Base-by-base conservation (phyloP, 2,888 invertebrate species). In the Toxonevra muliebris region DNA sequence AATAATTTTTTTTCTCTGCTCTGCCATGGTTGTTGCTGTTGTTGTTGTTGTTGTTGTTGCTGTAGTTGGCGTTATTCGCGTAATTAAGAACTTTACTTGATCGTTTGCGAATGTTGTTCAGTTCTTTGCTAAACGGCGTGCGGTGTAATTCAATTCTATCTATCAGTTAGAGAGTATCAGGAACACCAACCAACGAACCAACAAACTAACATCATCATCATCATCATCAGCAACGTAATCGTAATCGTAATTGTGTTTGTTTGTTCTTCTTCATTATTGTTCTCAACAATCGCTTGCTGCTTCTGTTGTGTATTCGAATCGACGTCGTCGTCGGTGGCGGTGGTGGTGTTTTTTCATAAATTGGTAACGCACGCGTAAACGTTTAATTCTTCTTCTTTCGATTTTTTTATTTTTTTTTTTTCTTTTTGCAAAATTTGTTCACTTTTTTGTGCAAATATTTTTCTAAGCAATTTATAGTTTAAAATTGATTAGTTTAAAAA, bases 51-150 rank as follows among this genome's bases (percentile, higher is more conserved):
- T 62, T 68, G 65, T 59, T 69, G 45, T 63, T 63, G 57, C 62
- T 62, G 67, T 58, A 42, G 70, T 60, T 59, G 64, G 15, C 62
- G 65, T 50, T 71, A 70, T 73, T 65, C 65, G 66, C 68, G 70
- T 73, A 72, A 70, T 71, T 69, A 75, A 73, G 71, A 72, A 73
- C 66, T 69, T 76, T 74, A 79, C 75, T 77, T 77, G 74, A 69
- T 66, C 66, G 71, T 69, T 65, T 74, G 59, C 71, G 66, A 66
- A n/a, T 65, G 62, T 69, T 70, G 74, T 81, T 80, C 76, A 81
- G 82, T 83, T 81, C 81, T 81, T 82, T 81, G 80, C 79, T 78
- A 80, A 82, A 79, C 82, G 82, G 83, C 82, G 77, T 75, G 78
- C 78, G 78, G 81, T 81, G 80, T 80, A 80, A 81, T 80, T 81